Conservation (phyloP, 2,888 invertebrate genomes). For the Chloromyia formosa region DNA sequence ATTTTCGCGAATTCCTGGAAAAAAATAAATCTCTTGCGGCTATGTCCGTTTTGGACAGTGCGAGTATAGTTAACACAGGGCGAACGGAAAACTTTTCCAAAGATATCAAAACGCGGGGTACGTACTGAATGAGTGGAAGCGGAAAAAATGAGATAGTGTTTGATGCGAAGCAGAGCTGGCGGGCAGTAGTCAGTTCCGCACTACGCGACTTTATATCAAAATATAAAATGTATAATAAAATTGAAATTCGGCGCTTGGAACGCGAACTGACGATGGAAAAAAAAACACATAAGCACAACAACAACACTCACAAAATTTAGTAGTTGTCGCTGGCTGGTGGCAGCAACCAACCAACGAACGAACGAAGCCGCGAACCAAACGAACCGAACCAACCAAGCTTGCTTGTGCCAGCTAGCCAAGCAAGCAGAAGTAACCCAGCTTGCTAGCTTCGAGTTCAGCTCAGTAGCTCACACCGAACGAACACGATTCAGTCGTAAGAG, state of each 20-base stretch:
- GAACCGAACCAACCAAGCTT: neutral
- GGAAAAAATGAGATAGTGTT: constrained; percentile 35
- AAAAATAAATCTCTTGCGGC: too few relatives aligned
- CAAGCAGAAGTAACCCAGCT: too few relatives aligned
- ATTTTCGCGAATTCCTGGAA: neutral
- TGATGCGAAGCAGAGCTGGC: constrained; percentile 34
- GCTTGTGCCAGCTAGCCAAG: constrained; percentile 30
- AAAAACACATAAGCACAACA: too few relatives aligned
- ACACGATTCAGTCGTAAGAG: constrained; percentile 2
- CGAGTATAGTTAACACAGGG: too few relatives aligned
- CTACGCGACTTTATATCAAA: constrained; percentile 42
- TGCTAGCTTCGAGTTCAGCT: constrained; percentile 8
- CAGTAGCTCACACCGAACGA: constrained; percentile 6
- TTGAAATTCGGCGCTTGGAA: constrained; percentile 42
- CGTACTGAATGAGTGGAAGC: constrained; percentile 37
- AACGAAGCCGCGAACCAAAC: too few relatives aligned
- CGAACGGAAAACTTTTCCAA: too few relatives aligned
- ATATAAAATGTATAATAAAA: constrained; percentile 41
- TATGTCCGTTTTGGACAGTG: too few relatives aligned
- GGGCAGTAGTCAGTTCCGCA: constrained; percentile 38
- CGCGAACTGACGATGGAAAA: constrained; percentile 22
- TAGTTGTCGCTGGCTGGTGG: constrained; percentile 26
- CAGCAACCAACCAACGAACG: constrained; percentile 11
- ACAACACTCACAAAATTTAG: constrained; percentile 24
- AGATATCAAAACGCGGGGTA: neutral